phyloP scores from a whole-genome alignment of 1,140 invertebrate species.

The Drosophila kikkawai region DNA sequence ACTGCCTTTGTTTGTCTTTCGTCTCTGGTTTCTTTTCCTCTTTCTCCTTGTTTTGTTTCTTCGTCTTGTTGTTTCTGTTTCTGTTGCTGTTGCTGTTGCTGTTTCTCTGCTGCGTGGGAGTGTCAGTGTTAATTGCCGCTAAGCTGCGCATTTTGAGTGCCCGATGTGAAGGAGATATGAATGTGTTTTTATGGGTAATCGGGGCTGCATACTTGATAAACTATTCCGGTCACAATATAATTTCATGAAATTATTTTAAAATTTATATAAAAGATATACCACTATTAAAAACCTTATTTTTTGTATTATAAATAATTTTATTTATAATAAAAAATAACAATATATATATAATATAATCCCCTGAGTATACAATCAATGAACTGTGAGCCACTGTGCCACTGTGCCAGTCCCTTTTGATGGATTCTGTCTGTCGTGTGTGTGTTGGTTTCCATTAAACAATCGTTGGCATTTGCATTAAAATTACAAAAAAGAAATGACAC shows the following conservation, averaged over 20 bases:
- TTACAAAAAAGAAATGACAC: conserved; percentile 25
- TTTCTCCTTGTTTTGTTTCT: conserved; percentile 36
- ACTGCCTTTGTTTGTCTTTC: conserved; percentile 60
- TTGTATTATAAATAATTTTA: not conserved
- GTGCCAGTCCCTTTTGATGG: conserved; percentile 27
- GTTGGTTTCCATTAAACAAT: conserved; percentile 26
- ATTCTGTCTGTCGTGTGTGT: not conserved
- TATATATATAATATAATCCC: not conserved
- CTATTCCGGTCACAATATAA: conserved; percentile 12
- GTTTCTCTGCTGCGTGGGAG: conserved; percentile 64
- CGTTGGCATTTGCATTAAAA: conserved; percentile 43
- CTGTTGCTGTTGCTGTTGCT: conserved; percentile 23
- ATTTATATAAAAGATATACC: too few relatives aligned
- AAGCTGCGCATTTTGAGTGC: conserved; percentile 69
- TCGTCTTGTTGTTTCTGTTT: conserved; percentile 22
- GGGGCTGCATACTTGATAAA: conserved; percentile 45
- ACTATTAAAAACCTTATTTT: not conserved
- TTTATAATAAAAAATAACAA: not conserved
- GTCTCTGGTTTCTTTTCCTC: conserved; percentile 26
- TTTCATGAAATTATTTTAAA: not conserved
- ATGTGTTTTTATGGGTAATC: conserved; percentile 56
- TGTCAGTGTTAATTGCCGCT: conserved; percentile 77
- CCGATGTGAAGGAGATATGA: conserved; percentile 35
- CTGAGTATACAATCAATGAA: not conserved
- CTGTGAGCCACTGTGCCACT: conserved; percentile 31